A percentile compares a stretch with the other conserved stretches of the same genome.
These are phyloP conservation scores for Neomorphus geoffroyi DNA, from an alignment of 2,797 vertebrate species.

Conservation along the genomic window DNA sequence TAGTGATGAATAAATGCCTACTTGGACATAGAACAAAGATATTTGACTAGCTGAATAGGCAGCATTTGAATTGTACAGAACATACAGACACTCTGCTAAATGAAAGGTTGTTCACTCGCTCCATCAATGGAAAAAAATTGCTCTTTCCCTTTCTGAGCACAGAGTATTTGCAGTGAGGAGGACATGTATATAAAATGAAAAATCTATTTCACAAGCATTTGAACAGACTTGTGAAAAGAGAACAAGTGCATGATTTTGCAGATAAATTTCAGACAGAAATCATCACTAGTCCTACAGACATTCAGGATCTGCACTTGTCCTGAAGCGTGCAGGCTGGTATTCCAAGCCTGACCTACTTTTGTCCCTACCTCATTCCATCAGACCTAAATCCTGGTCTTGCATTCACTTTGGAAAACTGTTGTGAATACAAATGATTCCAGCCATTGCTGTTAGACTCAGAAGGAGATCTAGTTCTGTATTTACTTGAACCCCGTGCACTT, in stretches of 20 bases:
- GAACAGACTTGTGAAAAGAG: slow-evolving; percentile 34
- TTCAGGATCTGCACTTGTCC: not conserved
- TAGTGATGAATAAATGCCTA: slow-evolving; percentile 57
- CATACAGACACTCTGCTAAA: slow-evolving; percentile 50
- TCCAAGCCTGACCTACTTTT: slow-evolving; percentile 64
- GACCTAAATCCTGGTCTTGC: slow-evolving; percentile 38
- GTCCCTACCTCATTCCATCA: slow-evolving; percentile 39
- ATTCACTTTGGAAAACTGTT: slow-evolving; percentile 24
- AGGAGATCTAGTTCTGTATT: not conserved
- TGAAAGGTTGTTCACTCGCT: slow-evolving; percentile 48
- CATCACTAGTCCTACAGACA: not conserved
- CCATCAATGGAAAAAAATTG: slow-evolving; percentile 63
- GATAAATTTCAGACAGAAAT: slow-evolving; percentile 31
- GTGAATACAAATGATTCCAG: slow-evolving; percentile 48
- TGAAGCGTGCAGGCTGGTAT: not conserved
- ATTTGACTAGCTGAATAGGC: slow-evolving; percentile 59
- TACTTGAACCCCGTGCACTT: not conserved
- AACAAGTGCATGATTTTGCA: not conserved
- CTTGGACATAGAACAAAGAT: slow-evolving; percentile 67
- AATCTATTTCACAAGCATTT: slow-evolving; percentile 24
- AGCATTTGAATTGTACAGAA: slow-evolving; percentile 59
- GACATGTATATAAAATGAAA: not conserved
- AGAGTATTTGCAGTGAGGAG: slow-evolving; percentile 57
- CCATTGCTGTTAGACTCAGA: slow-evolving; percentile 9
- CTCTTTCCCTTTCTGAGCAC: slow-evolving; percentile 42